Evolutionary conservation across 2,888 invertebrate genomes (phyloP), one percentile per base, ranked within the genome.

Genomic region (Andrena camellia): DNA sequence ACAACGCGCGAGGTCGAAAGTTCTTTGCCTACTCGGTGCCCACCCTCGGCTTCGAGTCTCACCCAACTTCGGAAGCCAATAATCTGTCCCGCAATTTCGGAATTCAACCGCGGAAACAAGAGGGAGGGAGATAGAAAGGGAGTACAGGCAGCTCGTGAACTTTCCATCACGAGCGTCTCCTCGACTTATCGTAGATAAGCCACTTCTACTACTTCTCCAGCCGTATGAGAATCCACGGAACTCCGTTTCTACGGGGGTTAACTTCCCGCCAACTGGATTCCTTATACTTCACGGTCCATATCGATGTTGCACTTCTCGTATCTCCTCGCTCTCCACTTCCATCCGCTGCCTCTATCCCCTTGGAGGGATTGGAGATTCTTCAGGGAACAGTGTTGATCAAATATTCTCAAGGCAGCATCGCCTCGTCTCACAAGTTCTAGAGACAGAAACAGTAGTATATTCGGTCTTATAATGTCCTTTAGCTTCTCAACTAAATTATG

Each of bases 61-160:
- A 80, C 81, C 82, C 86, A 90, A 92, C 91, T 92, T 91, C 75
- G 85, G 84, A 88, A 92, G 90, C 91, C 91, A 91, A 92, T 91
- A 91, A 92, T 92, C 91, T 91, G 90, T 89, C 89, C 86, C 81
- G 89, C 89, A 90, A 91, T 92, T 91, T 91, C 90, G 85, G 88
- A 89, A 90, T 89, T 87, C 86, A 86, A 83, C 86, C 85, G 81
- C 84, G 84, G 86, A 80, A 83, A 88, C 85, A 42, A 42, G 86
- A 86, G 83, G 35, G 67, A 71, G 86, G 81, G 80, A 29, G 67
- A 70, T 83, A 85, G 83, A 48, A 66, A 62, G 29, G 26, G 35
- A 59, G 80, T 81, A 84, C 74, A 83, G 83, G 81, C 78, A 84
- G 86, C 81, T 74, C 87, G 83, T 77, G 81, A 88, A 88, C 87